Percentiles rank a stretch among this genome's conserved stretches.
phyloP scores from a whole-genome alignment of 2,113 vertebrate species.

The Percopsis transmontana region DNA sequence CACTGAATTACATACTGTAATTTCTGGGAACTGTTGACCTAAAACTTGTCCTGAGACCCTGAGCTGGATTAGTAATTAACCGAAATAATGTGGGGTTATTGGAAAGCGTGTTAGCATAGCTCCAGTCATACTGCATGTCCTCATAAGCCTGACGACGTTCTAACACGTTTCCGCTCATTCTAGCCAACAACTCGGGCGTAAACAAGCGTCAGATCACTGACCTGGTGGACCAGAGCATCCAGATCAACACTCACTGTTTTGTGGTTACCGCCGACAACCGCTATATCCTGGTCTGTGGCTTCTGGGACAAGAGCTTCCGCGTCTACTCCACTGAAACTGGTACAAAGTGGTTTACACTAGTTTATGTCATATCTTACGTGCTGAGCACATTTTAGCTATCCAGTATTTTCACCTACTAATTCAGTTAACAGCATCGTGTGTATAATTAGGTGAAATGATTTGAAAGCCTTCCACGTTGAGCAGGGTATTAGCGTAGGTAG shows the following conservation, averaged over 20 bases:
- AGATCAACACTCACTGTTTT: slow-evolving; percentile 98
- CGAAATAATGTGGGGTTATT: not conserved
- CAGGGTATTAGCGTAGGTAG: too few species aligned
- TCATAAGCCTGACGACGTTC: not conserved
- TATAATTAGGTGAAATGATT: not conserved
- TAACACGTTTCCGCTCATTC: not conserved
- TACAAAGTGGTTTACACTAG: slow-evolving; percentile 47
- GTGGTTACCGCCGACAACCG: slow-evolving; percentile 99
- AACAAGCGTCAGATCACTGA: slow-evolving; percentile 98
- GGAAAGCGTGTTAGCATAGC: not conserved
- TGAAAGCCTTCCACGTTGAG: too few species aligned
- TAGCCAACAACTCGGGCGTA: slow-evolving; percentile 97
- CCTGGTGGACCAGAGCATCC: slow-evolving; percentile 98
- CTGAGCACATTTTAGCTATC: not conserved
- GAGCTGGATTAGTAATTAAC: not conserved
- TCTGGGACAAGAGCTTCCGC: slow-evolving; percentile 99
- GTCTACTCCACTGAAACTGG: slow-evolving; percentile 98
- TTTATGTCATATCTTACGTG: not conserved
- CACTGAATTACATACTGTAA: not conserved
- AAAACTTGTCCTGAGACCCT: not conserved
- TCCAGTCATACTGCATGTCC: not conserved
- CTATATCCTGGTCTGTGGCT: slow-evolving; percentile 96
- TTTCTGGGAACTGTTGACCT: not conserved
- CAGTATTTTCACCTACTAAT: not conserved
- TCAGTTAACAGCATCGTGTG: not conserved